phyloP scores from a whole-genome alignment of 2,797 vertebrate genomes.

The Austrolebias charrua region DNA sequence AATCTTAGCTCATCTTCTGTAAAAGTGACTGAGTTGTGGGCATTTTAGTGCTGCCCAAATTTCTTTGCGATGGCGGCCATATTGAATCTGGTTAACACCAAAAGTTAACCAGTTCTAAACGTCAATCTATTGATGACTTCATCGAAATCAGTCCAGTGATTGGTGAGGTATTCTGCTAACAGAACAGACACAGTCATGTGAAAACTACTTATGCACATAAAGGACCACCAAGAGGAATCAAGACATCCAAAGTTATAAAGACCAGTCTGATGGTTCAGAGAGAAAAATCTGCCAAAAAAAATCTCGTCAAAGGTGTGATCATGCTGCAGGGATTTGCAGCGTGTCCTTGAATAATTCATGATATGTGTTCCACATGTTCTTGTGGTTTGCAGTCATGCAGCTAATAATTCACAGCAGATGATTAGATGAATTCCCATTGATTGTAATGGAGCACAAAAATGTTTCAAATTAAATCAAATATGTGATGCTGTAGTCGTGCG shows the following conservation, averaged over 20 bases:
- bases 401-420: conserved; percentile 53
- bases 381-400: conserved; percentile 48
- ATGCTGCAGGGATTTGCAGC: conserved; percentile 47
- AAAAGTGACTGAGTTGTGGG: too few relatives aligned
- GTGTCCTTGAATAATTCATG: conserved; percentile 53
- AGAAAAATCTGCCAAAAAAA: conserved; percentile 7
- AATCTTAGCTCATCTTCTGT: too few relatives aligned
- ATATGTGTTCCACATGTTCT: conserved; percentile 40
- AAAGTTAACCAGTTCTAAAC: too few relatives aligned
- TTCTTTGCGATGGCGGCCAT: too few relatives aligned
- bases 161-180: too few relatives aligned
- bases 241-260: conserved; percentile 51
- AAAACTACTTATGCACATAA: background rate
- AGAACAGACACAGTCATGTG: too few relatives aligned
- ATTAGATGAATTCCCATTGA: conserved; percentile 36
- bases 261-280: conserved; percentile 4
- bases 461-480: conserved; percentile 20
- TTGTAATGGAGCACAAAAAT: conserved; percentile 23
- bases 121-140: too few relatives aligned
- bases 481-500: background rate
- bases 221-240: background rate
- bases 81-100: too few relatives aligned
- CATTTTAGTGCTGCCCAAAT: too few relatives aligned
- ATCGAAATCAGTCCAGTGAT: too few relatives aligned
- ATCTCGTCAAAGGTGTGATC: conserved; percentile 35